Conservation (phyloP, 2,888 invertebrate species). For the Patella depressa region DNA sequence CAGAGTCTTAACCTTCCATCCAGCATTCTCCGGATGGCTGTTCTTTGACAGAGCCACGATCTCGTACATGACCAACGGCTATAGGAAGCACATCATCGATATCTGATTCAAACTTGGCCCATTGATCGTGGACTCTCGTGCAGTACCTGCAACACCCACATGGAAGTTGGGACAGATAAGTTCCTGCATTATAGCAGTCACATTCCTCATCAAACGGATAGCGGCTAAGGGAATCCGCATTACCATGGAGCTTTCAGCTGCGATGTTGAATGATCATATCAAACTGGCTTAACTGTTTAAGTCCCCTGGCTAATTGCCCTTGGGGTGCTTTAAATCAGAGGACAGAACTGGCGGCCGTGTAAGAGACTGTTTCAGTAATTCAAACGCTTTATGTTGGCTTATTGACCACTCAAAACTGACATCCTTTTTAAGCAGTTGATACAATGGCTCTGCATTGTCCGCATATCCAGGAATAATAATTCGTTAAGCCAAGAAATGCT, state of each 20-base stretch:
- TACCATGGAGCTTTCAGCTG: slow-evolving; percentile 16
- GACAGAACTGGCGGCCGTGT: slow-evolving; percentile 10
- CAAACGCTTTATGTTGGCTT: slow-evolving; percentile 8
- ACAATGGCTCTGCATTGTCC: slow-evolving; percentile 8
- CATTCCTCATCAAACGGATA: not conserved
- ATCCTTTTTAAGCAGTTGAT: not conserved
- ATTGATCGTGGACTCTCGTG: not conserved
- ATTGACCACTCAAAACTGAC: slow-evolving; percentile 1
- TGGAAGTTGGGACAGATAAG: not conserved
- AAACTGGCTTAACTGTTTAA: slow-evolving; percentile 21
- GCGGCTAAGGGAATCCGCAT: slow-evolving; percentile 27
- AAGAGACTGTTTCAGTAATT: not conserved
- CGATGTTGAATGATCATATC: slow-evolving; percentile 26
- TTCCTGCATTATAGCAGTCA: not conserved
- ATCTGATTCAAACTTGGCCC: slow-evolving; percentile 4
- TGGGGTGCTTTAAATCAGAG: slow-evolving; percentile 19
- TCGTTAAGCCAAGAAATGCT: slow-evolving; percentile 18
- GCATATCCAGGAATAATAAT: slow-evolving; percentile 17
- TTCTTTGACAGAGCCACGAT: too few species aligned
- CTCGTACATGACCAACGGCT: not conserved
- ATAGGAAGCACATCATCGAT: slow-evolving; percentile 12
- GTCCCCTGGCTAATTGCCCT: slow-evolving; percentile 21
- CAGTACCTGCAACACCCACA: slow-evolving; percentile 9
- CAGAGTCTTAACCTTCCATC: too few species aligned
- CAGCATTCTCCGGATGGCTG: too few species aligned